A percentile compares a stretch with the other conserved stretches of the same genome.
Evolutionary conservation across 2,797 vertebrate genomes (phyloP).

Genomic region (Adrianichthys oophorus): DNA sequence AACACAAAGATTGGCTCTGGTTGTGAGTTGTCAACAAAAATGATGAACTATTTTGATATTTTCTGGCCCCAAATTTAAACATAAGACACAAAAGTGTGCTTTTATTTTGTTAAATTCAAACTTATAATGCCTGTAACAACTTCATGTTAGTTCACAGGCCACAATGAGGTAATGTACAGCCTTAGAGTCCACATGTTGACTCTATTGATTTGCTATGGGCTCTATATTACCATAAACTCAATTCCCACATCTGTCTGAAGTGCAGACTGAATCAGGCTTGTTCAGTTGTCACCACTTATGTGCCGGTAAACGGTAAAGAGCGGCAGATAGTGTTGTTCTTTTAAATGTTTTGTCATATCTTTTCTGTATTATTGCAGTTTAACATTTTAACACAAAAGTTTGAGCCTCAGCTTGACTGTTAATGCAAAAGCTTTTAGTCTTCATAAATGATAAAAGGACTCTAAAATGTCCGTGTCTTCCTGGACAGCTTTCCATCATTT

Average conservation of each 20-base stretch:
- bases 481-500: no score
- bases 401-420: no score
- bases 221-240: constrained; percentile 59
- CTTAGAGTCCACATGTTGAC: constrained; percentile 24
- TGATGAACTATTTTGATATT: not conserved
- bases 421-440: no score
- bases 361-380: not conserved
- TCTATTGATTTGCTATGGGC: constrained; percentile 47
- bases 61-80: not conserved
- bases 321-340: constrained; percentile 4
- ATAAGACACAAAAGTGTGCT: constrained; percentile 7
- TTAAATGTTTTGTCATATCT: constrained; percentile 5
- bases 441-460: no score
- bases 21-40: no score
- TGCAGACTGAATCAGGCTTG: constrained; percentile 37
- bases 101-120: constrained; percentile 3
- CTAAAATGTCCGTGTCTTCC: no score
- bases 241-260: constrained; percentile 39
- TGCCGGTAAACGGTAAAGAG: constrained; percentile 16
- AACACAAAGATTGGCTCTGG: no score
- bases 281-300: constrained; percentile 31
- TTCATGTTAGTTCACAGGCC: constrained; percentile 20
- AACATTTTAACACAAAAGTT: not conserved
- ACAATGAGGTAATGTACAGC: not conserved
- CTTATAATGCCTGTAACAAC: constrained; percentile 1